phyloP scores from a whole-genome alignment of 2,888 invertebrate genomes.

The Tetranychus truncatus region DNA sequence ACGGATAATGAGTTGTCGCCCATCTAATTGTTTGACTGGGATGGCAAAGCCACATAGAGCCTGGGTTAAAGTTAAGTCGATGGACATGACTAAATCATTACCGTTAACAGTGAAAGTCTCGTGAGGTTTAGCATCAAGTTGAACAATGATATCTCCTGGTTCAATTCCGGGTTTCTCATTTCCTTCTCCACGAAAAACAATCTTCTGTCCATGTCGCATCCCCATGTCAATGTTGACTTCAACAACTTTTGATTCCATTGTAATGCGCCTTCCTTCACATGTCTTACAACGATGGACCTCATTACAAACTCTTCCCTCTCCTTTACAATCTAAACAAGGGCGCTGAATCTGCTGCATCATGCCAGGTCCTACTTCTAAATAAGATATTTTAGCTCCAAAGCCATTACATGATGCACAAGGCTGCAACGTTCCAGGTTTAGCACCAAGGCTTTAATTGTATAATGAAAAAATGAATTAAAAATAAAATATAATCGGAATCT shows the following conservation, averaged over 20 bases:
- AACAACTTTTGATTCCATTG: constrained; percentile 59
- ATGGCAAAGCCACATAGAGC: constrained; percentile 75
- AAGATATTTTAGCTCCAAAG: constrained; percentile 52
- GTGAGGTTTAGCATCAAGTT: constrained; percentile 62
- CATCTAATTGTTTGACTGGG: constrained; percentile 71
- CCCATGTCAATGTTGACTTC: constrained; percentile 77
- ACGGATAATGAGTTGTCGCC: constrained; percentile 56
- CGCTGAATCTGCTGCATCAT: constrained; percentile 31
- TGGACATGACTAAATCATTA: constrained; percentile 47
- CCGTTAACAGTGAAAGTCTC: constrained; percentile 56
- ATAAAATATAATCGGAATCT: not conserved
- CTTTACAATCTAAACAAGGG: constrained; percentile 34
- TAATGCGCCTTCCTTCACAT: constrained; percentile 66
- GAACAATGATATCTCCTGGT: constrained; percentile 71
- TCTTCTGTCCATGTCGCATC: constrained; percentile 66
- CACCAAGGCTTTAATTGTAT: constrained; percentile 39
- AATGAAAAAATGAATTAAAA: not conserved
- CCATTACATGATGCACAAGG: constrained; percentile 57
- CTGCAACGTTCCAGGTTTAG: constrained; percentile 47
- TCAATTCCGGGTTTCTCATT: constrained; percentile 69
- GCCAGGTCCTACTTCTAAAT: constrained; percentile 53
- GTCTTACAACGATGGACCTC: constrained; percentile 62
- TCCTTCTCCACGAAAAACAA: constrained; percentile 68
- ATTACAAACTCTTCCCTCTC: constrained; percentile 44
- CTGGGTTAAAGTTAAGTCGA: constrained; percentile 60